These are phyloP conservation scores for Spatulosminthurus flaviceps DNA, from an alignment of 2,888 invertebrate genomes.

Conservation along the genomic window DNA sequence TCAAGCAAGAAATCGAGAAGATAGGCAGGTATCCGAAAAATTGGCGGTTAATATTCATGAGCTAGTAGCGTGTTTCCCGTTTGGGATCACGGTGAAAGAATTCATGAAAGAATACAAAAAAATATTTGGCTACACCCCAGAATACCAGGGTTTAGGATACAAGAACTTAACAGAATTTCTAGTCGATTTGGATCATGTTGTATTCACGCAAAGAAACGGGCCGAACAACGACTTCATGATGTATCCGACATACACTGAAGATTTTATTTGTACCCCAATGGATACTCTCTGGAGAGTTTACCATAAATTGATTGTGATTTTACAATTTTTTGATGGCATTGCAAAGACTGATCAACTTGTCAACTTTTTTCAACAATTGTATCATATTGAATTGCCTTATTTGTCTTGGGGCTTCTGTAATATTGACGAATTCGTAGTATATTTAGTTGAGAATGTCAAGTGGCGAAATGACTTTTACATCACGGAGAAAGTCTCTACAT, in stretches of 20 bases:
- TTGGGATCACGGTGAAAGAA: slow-evolving; percentile 4
- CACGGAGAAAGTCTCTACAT: not conserved
- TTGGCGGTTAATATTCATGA: slow-evolving; percentile 38
- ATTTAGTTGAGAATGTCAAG: slow-evolving; percentile 36
- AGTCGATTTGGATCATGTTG: slow-evolving; percentile 40
- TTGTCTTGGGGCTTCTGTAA: slow-evolving; percentile 38
- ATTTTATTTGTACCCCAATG: slow-evolving; percentile 40
- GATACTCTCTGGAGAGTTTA: slow-evolving; percentile 44
- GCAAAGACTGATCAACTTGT: slow-evolving; percentile 38
- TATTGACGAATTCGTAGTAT: slow-evolving; percentile 39
- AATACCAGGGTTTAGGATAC: slow-evolving; percentile 38
- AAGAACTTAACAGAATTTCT: slow-evolving; percentile 30
- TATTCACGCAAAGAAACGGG: slow-evolving; percentile 36
- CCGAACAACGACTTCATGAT: slow-evolving; percentile 39
- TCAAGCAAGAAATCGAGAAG: slow-evolving; percentile 31
- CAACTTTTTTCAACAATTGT: slow-evolving; percentile 32
- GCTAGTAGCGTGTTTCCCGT: slow-evolving; percentile 22
- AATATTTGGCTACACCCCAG: slow-evolving; percentile 33
- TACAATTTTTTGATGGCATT: slow-evolving; percentile 36
- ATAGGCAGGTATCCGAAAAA: slow-evolving; percentile 39
- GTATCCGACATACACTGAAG: slow-evolving; percentile 41
- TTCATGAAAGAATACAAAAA: slow-evolving; percentile 30
- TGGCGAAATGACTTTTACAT: slow-evolving; percentile 39
- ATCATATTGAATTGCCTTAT: slow-evolving; percentile 34
- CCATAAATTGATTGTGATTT: slow-evolving; percentile 40